Conservation (phyloP, 1,140 invertebrate species). For the Aphis gossypii region DNA sequence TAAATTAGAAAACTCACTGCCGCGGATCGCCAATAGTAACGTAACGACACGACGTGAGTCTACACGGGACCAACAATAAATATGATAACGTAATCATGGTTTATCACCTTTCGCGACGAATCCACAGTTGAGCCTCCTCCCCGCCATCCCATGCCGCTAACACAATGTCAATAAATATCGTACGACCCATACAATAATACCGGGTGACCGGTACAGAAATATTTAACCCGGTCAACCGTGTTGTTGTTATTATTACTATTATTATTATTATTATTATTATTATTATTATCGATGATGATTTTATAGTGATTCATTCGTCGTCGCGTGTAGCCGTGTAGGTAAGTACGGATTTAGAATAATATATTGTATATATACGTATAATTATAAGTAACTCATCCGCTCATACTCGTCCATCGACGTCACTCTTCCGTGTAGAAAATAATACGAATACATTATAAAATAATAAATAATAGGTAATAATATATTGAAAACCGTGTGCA, state of each 20-base stretch:
- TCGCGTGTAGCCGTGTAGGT: not conserved
- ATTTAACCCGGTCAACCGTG: not conserved
- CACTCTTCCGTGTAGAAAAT: not conserved
- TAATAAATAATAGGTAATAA: not conserved
- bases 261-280: not conserved
- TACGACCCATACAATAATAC: not conserved
- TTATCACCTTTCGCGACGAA: not conserved
- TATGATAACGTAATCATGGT: constrained; percentile 13
- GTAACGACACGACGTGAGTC: constrained; percentile 15
- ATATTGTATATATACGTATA: not conserved
- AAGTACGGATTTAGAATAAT: not conserved
- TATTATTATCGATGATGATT: not conserved
- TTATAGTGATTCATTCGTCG: not conserved
- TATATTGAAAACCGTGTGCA: not conserved
- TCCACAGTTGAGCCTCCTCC: not conserved
- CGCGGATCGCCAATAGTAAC: not conserved
- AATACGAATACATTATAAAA: not conserved
- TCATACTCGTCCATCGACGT: not conserved
- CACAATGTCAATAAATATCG: not conserved
- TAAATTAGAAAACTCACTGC: not conserved
- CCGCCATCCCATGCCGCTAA: not conserved
- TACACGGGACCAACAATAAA: not conserved
- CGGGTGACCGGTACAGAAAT: not conserved
- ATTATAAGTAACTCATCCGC: not conserved
- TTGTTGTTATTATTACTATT: too few species aligned